Evolutionary conservation across 2,797 vertebrate genomes (phyloP).

Genomic region (Sebastes trivittatus): DNA sequence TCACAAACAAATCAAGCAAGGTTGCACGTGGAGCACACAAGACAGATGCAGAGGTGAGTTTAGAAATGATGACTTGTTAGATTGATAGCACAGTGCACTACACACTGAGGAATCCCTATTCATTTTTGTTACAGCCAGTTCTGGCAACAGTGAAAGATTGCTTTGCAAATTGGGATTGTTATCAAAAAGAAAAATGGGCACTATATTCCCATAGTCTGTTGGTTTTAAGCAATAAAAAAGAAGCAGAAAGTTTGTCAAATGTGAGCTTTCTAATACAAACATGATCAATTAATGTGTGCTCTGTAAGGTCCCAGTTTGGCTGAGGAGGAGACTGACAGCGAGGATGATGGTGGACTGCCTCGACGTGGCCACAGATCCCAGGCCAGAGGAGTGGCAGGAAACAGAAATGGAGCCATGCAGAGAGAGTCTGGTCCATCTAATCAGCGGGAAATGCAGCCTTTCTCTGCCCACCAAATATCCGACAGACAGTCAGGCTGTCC

Average conservation of each 20-base stretch:
- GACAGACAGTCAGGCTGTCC: constrained; percentile 71
- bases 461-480: constrained; percentile 49
- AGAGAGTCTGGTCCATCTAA: constrained; percentile 76
- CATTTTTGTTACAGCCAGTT: neutral
- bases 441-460: constrained; percentile 76
- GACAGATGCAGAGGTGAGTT: constrained; percentile 73
- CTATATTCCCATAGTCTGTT: neutral
- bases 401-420: constrained; percentile 61
- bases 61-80: neutral
- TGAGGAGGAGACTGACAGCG: constrained; percentile 67
- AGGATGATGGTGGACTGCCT: constrained; percentile 53
- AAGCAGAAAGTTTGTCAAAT: neutral
- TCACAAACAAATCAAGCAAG: constrained; percentile 60
- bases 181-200: neutral
- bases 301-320: constrained; percentile 57
- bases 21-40: constrained; percentile 49
- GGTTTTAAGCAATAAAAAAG: neutral
- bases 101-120: neutral
- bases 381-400: constrained; percentile 54
- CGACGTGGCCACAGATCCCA: constrained; percentile 44
- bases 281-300: constrained; percentile 15
- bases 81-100: neutral
- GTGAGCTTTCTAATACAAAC: neutral
- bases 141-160: neutral
- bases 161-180: neutral